These are phyloP conservation scores for Thecocarcelia acutangulata DNA, from an alignment of 2,888 invertebrate genomes.

Conservation along the genomic window DNA sequence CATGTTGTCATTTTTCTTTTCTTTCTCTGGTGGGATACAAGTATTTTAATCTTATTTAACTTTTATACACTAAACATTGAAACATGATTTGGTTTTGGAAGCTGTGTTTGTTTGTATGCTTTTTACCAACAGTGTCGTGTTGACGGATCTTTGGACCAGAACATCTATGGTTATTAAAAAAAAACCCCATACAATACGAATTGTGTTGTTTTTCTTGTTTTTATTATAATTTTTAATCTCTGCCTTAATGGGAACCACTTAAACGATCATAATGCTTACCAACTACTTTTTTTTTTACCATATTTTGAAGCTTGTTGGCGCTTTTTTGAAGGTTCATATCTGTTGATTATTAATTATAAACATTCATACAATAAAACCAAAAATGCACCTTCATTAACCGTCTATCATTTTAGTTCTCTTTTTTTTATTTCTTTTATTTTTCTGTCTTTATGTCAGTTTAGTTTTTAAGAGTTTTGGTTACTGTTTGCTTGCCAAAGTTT, in stretches of 20 bases:
- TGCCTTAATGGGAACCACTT: constrained; percentile 60
- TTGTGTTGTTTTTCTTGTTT: constrained; percentile 32
- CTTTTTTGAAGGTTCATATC: constrained; percentile 45
- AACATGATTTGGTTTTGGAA: constrained; percentile 36
- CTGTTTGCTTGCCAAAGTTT: constrained; percentile 63
- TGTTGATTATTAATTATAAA: constrained; percentile 67
- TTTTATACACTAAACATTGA: constrained; percentile 45
- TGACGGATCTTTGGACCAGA: constrained; percentile 57
- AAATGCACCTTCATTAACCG: constrained; percentile 49
- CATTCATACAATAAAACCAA: constrained; percentile 40
- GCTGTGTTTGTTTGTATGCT: constrained; percentile 17
- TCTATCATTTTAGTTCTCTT: constrained; percentile 33
- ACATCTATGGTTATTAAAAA: constrained; percentile 55
- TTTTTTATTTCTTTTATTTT: background rate
- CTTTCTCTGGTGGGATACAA: constrained; percentile 36
- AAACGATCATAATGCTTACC: constrained; percentile 58
- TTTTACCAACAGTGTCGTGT: constrained; percentile 41
- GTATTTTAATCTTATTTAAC: constrained; percentile 67
- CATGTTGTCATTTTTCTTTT: constrained; percentile 72
- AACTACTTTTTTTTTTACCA: constrained; percentile 28
- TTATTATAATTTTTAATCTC: constrained; percentile 58
- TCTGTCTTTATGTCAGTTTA: constrained; percentile 44
- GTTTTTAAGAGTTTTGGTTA: constrained; percentile 36
- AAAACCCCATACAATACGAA: constrained; percentile 49
- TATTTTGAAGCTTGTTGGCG: constrained; percentile 67